These are phyloP conservation scores for Intellagama lesueurii DNA, from an alignment of 2,797 vertebrate species.

Conservation along the genomic window DNA sequence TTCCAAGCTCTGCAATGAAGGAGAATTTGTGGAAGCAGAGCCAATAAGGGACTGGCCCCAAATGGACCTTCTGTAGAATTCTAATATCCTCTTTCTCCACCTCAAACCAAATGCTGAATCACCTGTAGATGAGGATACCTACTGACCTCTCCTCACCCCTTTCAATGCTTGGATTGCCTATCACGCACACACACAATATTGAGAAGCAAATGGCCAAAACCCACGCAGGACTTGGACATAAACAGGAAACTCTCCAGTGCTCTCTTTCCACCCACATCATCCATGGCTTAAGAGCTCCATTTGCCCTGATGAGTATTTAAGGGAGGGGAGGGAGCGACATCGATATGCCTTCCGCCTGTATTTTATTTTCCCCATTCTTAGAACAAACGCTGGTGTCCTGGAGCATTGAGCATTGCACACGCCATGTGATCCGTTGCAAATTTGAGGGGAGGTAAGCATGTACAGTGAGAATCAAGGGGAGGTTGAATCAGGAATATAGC, in stretches of 20 bases:
- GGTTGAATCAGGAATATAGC: not conserved
- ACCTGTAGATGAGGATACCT: not conserved
- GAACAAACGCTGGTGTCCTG: not conserved
- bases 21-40: not conserved
- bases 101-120: not conserved
- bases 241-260: not conserved
- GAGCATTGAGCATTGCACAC: not conserved
- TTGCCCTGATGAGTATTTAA: no score
- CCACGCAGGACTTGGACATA: not conserved
- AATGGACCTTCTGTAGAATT: not conserved
- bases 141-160: not conserved
- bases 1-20: not conserved
- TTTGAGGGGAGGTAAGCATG: not conserved
- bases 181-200: not conserved
- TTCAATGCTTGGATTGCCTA: not conserved
- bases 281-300: not conserved
- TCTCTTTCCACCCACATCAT: not conserved
- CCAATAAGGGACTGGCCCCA: not conserved
- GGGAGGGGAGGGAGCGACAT: not conserved
- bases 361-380: not conserved
- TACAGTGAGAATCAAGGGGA: not conserved
- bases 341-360: not conserved
- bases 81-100: not conserved
- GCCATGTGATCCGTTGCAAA: not conserved
- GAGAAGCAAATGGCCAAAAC: not conserved